A percentile compares a stretch with the other conserved stretches of the same genome.
Evolutionary conservation across 2,797 vertebrate species (phyloP).

Genomic region (Macroramphosus scolopax): DNA sequence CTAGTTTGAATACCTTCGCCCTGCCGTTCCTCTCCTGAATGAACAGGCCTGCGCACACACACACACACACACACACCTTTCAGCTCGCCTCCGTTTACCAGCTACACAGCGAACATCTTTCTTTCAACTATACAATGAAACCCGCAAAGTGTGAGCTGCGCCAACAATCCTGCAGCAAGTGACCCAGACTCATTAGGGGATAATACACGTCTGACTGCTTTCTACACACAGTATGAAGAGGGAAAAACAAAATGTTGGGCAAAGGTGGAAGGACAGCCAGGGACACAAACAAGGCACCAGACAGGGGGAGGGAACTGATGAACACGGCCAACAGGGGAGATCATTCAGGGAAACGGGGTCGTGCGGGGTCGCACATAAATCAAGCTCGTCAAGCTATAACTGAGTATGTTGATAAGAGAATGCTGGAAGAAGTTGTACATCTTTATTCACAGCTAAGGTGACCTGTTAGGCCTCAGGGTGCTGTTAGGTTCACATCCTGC

Average conservation of each 20-base stretch:
- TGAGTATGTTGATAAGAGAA: conserved; percentile 63
- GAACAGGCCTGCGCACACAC: conserved; percentile 3
- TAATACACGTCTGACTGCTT: conserved; percentile 30
- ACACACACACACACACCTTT: neutral
- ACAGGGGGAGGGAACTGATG: conserved; percentile 32
- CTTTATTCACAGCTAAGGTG: too few relatives aligned
- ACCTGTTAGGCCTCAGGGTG: too few relatives aligned
- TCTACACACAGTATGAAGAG: conserved; percentile 10
- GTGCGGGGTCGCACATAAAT: conserved; percentile 35
- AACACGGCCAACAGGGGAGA: conserved; percentile 24
- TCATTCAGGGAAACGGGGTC: conserved; percentile 48
- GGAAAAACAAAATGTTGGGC: conserved; percentile 48
- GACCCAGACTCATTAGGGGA: conserved; percentile 46
- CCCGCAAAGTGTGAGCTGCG: too few relatives aligned
- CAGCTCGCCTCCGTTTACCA: conserved; percentile 15
- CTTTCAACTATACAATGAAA: conserved; percentile 8
- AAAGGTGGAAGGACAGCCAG: conserved; percentile 34
- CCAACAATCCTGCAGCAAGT: conserved; percentile 33
- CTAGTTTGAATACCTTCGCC: conserved; percentile 35
- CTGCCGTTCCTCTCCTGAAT: conserved; percentile 20
- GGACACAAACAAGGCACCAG: conserved; percentile 24
- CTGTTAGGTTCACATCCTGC: too few relatives aligned
- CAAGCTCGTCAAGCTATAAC: conserved; percentile 31
- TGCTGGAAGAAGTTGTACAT: too few relatives aligned
- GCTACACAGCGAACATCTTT: conserved; percentile 10